Conservation (phyloP, 2,113 vertebrate genomes). For the Oreochromis aureus region DNA sequence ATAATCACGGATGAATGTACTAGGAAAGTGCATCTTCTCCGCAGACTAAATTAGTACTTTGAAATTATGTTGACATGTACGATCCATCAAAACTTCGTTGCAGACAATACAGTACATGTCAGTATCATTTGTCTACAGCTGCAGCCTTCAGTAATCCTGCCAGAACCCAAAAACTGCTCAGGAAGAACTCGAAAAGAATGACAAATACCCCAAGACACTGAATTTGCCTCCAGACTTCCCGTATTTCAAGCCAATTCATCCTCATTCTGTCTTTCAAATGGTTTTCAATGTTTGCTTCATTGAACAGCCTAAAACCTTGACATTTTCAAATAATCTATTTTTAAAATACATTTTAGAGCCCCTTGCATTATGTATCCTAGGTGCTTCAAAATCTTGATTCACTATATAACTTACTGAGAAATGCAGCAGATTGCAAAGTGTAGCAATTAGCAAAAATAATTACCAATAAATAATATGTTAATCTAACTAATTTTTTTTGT, state of each 20-base stretch:
- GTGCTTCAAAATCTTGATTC: background rate
- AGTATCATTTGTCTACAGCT: background rate
- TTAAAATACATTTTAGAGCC: background rate
- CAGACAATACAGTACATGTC: background rate
- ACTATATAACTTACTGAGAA: background rate
- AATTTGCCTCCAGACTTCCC: background rate
- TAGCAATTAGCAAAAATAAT: background rate
- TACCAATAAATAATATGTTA: background rate
- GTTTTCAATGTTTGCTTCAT: fast-evolving
- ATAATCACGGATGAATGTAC: background rate
- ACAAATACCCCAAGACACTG: background rate
- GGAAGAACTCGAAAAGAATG: background rate
- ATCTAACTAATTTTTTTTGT: background rate
- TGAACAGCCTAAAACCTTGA: fast-evolving
- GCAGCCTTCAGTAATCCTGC: background rate
- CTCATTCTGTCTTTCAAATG: background rate
- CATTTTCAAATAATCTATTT: background rate
- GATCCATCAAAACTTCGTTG: background rate
- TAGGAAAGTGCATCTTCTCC: background rate
- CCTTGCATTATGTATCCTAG: background rate
- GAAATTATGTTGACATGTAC: background rate
- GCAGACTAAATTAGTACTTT: background rate
- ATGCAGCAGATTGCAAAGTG: background rate
- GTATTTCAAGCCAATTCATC: background rate
- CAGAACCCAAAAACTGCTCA: background rate